Base-by-base conservation (phyloP, 1,140 invertebrate genomes). In the Dendroctonus valens region DNA sequence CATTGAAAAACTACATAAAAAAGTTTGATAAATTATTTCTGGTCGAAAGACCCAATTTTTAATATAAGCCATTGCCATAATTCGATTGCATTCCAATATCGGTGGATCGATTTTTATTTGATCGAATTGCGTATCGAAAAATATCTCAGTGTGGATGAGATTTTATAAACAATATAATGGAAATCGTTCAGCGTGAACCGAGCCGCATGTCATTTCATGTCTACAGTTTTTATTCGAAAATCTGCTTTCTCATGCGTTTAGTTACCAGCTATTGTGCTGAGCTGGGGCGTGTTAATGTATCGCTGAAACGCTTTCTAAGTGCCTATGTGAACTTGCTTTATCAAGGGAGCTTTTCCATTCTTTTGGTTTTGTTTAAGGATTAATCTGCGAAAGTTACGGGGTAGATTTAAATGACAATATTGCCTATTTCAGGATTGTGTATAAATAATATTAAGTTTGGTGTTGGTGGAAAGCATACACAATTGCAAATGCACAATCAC, bases 211-310 rank as follows among this genome's bases (percentile, higher is more conserved):
- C 74, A 75, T 71, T 75, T 71, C 66, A 63, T 64, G 69, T 74
- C 71, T 70, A 48, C 66, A 67, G 66, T 75, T 75, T 73, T 75
- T 73, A 70, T 71, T 73, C 67, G 55, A 54, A 70, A 71, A 74
- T 72, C 59, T 75, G 74, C 72, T 69, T 71, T 74, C 72, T 74
- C 73, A 75, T 75, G 73, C 73, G 73, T 74, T 73, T 73, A 73
- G 72, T 73, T 73, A 68, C 59, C 69, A 73, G 65, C 69, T 53
- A 73, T 73, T 72, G 70, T 73, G 57, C 63, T 59, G 62, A 39
- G 64, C 62, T 66, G 67, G 72, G 72, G 72, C 59, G 69, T 69
- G 70, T 67, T 73, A 72, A 72, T 70, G 69, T 65, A 67, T 65
- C 72, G 70, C 68, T 72, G 69, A 52, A 54, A 50, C 48, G 62